phyloP scores from a whole-genome alignment of 2,797 vertebrate genomes.

The Halcyon smyrnensis region DNA sequence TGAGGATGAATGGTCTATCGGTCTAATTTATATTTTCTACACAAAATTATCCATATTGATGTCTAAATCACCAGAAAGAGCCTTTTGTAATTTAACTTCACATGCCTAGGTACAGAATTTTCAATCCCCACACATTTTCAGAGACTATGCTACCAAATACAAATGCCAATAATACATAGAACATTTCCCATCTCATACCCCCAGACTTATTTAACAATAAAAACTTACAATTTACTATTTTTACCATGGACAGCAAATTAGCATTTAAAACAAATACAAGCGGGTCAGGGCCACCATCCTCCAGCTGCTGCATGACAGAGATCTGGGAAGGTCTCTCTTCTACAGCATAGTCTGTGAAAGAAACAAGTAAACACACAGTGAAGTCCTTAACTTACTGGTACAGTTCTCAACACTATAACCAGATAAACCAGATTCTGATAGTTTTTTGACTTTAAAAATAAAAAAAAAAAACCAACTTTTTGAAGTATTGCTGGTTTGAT shows the following conservation, averaged over 20 bases:
- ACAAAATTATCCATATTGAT: neutral
- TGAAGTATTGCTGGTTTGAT: neutral
- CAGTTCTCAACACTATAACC: neutral
- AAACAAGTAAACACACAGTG: conserved; percentile 6
- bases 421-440: neutral
- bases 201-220: conserved; percentile 15
- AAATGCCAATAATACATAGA: neutral
- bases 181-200: neutral
- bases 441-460: neutral
- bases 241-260: conserved; percentile 97
- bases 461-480: neutral
- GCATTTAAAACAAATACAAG: conserved; percentile 99
- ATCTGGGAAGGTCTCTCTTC: conserved; percentile 96
- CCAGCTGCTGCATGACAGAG: conserved; percentile 95
- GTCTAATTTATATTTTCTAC: neutral
- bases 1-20: neutral
- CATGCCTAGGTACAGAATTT: neutral
- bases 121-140: neutral
- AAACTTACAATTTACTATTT: conserved; percentile 98
- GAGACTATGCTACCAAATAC: neutral
- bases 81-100: neutral
- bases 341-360: conserved; percentile 91
- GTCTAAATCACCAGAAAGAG: neutral
- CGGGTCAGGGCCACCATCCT: conserved; percentile 93
- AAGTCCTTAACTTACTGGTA: neutral